Evolutionary conservation across 2,113 vertebrate genomes (phyloP), one percentile per base, ranked within the genome.

Genomic region (Montifringilla adamsi): DNA sequence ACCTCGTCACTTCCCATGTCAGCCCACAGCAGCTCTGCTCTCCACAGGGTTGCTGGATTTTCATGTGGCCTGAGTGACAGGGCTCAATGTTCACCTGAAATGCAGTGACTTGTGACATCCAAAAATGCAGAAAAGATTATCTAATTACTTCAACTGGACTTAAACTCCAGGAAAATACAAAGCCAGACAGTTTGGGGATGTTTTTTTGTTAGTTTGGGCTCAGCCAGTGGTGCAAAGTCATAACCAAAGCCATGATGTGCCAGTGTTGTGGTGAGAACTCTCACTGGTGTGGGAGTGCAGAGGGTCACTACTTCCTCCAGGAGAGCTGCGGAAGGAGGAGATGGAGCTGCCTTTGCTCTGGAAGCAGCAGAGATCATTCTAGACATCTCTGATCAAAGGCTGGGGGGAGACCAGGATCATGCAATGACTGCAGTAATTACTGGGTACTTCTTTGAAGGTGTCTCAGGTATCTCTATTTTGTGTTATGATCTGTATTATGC

Each of bases 241-340:
- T 50, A 69, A 80, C 26, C 50, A 62, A 73, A 81, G 59, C 4
- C 31, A 7, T 18, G 31, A 41, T 64, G 46, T 21, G 9, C 10
- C 28, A 19, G 30, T 14, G 72, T 13, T 2, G 12, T 15, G 33
- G n/a, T 66, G 70, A 50, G 63, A 90, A 37, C 20, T 53, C 3
- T 0, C 0, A 1, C 49, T 37, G 44, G 35, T 7, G 5, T 16
- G 24, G 21, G 27, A 30, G 26, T 14, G 30, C 33, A n/a, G 44
- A 64, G 46, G 28, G 21, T 52, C 43, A 12, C n/a, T 44, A 44
- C n/a, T 60, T 49, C 20, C 72, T 43, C 31, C 17, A 12, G 50
- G 43, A 58, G 68, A 67, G 44, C 27, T 59, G 66, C 16, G 15
- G 10, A 75, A 55, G 43, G 8, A 52, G 52, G 30, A 66, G 28